These are phyloP conservation scores for Tiliqua scincoides DNA, from an alignment of 2,113 vertebrate species.

Conservation along the genomic window DNA sequence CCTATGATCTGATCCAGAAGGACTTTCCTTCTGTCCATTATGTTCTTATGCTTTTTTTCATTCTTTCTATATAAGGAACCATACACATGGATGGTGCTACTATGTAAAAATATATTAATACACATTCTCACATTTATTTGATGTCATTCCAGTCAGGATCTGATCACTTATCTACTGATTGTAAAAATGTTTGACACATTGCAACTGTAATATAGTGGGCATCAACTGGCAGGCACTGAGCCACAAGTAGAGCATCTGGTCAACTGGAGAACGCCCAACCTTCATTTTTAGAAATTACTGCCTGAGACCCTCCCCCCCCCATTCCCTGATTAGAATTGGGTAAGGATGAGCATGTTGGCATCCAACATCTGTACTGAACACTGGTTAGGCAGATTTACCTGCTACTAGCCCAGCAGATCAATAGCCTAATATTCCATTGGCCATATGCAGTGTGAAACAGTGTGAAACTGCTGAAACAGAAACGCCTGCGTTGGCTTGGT, in stretches of 20 bases:
- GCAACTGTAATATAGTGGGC: background rate
- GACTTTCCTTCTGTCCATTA: too few species aligned
- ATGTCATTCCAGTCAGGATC: background rate
- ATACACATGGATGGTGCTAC: too few species aligned
- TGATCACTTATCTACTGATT: background rate
- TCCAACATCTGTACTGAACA: background rate
- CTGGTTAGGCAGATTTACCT: background rate
- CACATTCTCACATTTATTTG: background rate
- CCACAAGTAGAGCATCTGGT: background rate
- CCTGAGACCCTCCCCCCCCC: background rate
- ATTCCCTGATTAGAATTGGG: background rate
- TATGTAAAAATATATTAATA: too few species aligned
- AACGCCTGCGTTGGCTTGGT: too few species aligned
- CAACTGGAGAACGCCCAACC: background rate
- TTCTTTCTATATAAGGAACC: too few species aligned
- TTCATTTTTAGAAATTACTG: background rate
- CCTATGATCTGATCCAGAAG: too few species aligned
- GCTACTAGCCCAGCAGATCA: background rate
- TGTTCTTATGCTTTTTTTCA: too few species aligned
- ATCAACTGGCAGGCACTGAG: background rate
- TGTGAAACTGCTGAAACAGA: too few species aligned
- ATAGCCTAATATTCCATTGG: background rate
- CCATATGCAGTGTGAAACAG: background rate
- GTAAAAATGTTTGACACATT: background rate
- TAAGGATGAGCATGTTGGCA: background rate